Base-by-base conservation (phyloP, 1,140 invertebrate species). In the Megalopta genalis region DNA sequence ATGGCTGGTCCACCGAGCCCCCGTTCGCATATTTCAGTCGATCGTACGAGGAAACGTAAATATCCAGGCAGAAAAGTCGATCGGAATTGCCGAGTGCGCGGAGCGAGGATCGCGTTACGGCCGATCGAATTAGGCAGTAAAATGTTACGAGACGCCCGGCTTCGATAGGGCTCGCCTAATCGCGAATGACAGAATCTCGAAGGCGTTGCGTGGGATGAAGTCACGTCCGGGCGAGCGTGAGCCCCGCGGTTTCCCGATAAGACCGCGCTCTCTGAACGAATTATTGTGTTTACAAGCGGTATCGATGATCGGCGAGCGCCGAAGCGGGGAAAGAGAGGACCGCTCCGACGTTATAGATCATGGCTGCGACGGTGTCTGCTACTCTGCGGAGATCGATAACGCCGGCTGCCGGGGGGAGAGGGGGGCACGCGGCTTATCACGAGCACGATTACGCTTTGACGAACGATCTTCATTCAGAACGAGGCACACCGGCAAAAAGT, bases 271-370 rank as follows among this genome's bases (percentile, higher is more conserved):
- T 67, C 63, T 64, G 54, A 82, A 82, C 70, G 78, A 86, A 82
- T 82, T 85, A 86, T 72, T 82, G 70, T 78, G 83, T 82, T 86
- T 85, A 74, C 62, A 37, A 39, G 60, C 25, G 23, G 74, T 84
- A 85, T 85, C 79, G 74, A 68, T 76, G 65, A 62, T 77, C 77
- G 59, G 32, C 2, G n/a, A 7, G 37, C 37, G 52, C 23, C 10
- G 10, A 52, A 18, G 9, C n/a, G 39, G 27, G 27, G 16, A 77
- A 65, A 52, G 63, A 54, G 71, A 67, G 76, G 83, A 85, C 73
- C 71, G 78, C 67, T 57, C 65, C 68, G 46, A 37, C 77, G 77
- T 80, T n/a, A n/a, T n/a, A 68, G 83, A 78, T 76, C 82, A 74
- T 42, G 64, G 60, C 66, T 54, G 46, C 46, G 68, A 76, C 82